Evolutionary conservation across 2,797 vertebrate genomes (phyloP), one percentile per base, ranked within the genome.

Genomic region (Synaphobranchus kaupii): DNA sequence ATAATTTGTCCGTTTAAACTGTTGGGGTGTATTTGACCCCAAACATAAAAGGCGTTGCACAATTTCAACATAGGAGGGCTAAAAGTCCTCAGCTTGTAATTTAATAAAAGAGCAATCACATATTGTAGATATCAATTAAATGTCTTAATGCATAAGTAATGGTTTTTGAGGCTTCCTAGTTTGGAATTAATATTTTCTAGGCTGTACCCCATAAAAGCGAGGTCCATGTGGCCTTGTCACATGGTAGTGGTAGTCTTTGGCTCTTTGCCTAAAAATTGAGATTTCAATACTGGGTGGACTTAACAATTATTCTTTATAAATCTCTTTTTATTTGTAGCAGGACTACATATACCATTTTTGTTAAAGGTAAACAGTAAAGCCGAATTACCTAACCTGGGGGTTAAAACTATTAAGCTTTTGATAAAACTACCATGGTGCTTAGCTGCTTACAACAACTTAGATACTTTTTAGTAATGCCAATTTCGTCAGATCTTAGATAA

Each of bases 291-390:
- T 25, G 63, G 25, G 6, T n/a, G 63, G n/a, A 68, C n/a, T 8
- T n/a, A 68, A 68, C 4, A 68, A 68, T 68, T 68, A 68, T 28
- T 68, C 63, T 68, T 68, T 28, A 68, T 25, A 68, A 68, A 68
- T 25, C n/a, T 68, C 9, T 28, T 68, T 25, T 63, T 6, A 17
- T 68, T 68, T n/a, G 0, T n/a, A 28, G 25, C 60, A 63, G 20
- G 60, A 63, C 60, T 63, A 22, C n/a, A 68, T n/a, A 68, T 28
- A 68, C 54, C 63, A 68, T n/a, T 68, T 68, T 68, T 68, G 63
- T 28, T n/a, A 28, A 28, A 68, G 63, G 63, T 68, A 7, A 68
- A 9, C n/a, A 10, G 63, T 10, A 3, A 68, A 9, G 22, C 63
- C n/a, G 2, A 1, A 58, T 58, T 58, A 4, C 15, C 56, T 58